Evolutionary conservation across 1,140 invertebrate species (phyloP).

Genomic region (Leucophenga varia): DNA sequence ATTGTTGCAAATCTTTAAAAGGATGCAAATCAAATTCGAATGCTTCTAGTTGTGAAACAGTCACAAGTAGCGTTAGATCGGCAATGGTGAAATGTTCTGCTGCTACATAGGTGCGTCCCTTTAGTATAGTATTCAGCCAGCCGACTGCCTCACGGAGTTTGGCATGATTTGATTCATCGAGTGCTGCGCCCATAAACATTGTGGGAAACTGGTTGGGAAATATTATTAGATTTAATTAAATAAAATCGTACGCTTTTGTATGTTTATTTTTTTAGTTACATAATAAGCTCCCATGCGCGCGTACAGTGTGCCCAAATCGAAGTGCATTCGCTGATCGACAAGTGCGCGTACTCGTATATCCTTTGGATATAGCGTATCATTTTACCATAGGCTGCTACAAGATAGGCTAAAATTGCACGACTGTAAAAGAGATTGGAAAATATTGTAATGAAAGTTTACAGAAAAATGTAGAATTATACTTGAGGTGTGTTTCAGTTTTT

Average conservation of each 20-base stretch:
- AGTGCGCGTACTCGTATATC: conserved; percentile 66
- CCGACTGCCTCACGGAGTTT: conserved; percentile 55
- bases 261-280: no score
- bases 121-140: conserved; percentile 46
- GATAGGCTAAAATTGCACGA: conserved; percentile 71
- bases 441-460: neutral
- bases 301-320: conserved; percentile 71
- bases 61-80: conserved; percentile 57
- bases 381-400: conserved; percentile 70
- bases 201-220: conserved; percentile 57
- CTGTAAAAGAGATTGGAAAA: conserved; percentile 34
- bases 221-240: neutral
- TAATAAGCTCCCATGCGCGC: conserved; percentile 59
- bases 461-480: no score
- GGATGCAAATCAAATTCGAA: conserved; percentile 42
- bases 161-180: conserved; percentile 58
- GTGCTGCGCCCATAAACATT: conserved; percentile 44
- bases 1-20: conserved; percentile 34
- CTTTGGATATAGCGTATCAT: conserved; percentile 67
- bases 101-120: conserved; percentile 40
- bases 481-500: no score
- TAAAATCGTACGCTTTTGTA: no score
- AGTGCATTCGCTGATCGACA: conserved; percentile 72
- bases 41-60: conserved; percentile 53
- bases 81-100: conserved; percentile 62